Conservation (phyloP, 92 coral and sea anemone genomes). For the Actinernus sp. region DNA sequence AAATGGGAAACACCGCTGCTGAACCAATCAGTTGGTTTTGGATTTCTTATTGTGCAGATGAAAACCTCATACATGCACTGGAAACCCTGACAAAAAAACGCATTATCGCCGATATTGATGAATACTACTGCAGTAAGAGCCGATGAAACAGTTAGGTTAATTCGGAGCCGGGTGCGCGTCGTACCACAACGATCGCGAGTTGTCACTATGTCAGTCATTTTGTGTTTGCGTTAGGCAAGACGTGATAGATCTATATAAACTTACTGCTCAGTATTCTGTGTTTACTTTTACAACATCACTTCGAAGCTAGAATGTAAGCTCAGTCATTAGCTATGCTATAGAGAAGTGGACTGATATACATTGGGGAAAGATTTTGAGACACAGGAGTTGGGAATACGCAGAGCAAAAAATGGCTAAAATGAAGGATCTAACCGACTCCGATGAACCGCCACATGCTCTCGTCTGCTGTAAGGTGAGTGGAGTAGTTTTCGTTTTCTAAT, state of each 20-base stretch:
- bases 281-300: conserved; percentile 53
- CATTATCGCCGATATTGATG: too few relatives aligned
- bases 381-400: neutral
- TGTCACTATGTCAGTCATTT: neutral
- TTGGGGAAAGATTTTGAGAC: neutral
- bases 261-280: conserved; percentile 30
- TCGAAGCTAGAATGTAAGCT: conserved; percentile 56
- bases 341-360: neutral
- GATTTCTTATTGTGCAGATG: too few relatives aligned
- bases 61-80: neutral
- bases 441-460: conserved; percentile 68
- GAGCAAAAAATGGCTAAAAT: conserved; percentile 35
- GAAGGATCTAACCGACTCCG: conserved; percentile 27
- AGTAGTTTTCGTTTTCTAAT: neutral
- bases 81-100: neutral
- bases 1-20: conserved; percentile 27
- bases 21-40: neutral
- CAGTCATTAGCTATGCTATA: conserved; percentile 52
- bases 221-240: conserved; percentile 3
- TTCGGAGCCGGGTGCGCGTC: too few relatives aligned
- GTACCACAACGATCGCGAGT: too few relatives aligned
- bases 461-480: conserved; percentile 58
- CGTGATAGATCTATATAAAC: neutral
- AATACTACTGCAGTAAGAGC: too few relatives aligned
- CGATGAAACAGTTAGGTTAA: too few relatives aligned